Percentiles rank a stretch among this genome's conserved stretches.
Evolutionary conservation across 64 coral and sea anemone genomes (phyloP).

Genomic region (Dendrophyllia cribrosa): DNA sequence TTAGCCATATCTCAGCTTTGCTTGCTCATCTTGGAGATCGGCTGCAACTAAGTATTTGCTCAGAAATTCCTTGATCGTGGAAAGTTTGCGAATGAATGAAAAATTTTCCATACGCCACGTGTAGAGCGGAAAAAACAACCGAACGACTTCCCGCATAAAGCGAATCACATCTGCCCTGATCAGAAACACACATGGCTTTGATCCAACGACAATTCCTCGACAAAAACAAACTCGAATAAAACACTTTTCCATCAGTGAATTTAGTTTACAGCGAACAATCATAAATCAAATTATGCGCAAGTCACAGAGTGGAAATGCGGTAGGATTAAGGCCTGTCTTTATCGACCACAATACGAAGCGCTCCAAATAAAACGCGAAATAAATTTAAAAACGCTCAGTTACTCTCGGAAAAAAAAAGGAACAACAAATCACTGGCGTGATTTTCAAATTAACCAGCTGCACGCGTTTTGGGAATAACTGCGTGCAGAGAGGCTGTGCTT

Average conservation of each 20-base stretch:
- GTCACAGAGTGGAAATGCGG: constrained; percentile 6
- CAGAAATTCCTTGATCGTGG: constrained; percentile 2
- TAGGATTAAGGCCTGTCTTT: neutral
- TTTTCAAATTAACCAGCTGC: neutral
- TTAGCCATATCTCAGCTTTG: neutral
- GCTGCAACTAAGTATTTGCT: neutral
- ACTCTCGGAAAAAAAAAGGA: neutral
- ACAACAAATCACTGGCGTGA: constrained; percentile 22
- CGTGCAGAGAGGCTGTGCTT: neutral
- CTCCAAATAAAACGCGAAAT: constrained; percentile 10
- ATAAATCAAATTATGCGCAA: neutral
- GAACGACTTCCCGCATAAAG: constrained; percentile 18
- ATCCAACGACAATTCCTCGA: constrained; percentile 57
- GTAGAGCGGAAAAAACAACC: neutral
- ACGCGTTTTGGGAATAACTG: neutral
- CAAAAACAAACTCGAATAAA: constrained; percentile 47
- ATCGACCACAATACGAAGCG: neutral
- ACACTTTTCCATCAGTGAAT: constrained; percentile 19
- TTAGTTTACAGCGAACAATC: constrained; percentile 1
- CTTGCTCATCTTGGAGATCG: neutral
- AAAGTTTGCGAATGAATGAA: constrained; percentile 31
- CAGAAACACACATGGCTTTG: constrained; percentile 75
- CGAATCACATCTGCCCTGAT: constrained; percentile 61
- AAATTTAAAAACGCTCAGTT: neutral
- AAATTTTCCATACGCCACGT: constrained; percentile 28